Conservation (phyloP, 2,113 vertebrate genomes). For the Parus major region DNA sequence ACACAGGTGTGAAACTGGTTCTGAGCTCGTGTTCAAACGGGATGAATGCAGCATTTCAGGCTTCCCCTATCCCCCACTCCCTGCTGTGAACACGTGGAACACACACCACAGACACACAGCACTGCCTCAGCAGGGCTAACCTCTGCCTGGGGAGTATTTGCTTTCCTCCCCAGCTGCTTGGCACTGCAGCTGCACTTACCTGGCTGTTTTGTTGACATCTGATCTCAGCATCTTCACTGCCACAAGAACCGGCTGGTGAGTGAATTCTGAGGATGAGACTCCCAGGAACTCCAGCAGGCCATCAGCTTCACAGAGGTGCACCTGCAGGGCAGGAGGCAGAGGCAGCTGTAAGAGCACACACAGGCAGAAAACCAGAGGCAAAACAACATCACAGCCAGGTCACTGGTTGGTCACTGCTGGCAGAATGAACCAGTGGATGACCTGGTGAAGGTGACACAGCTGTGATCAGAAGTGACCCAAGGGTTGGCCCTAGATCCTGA, state of each 20-base stretch:
- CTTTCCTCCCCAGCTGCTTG: not conserved
- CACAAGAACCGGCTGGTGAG: constrained; percentile 84
- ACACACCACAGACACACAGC: accelerated
- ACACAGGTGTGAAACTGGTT: too few species aligned
- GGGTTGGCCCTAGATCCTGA: not conserved
- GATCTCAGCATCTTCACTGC: constrained; percentile 96
- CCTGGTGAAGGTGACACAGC: not conserved
- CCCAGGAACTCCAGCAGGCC: constrained; percentile 81
- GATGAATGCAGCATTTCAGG: not conserved
- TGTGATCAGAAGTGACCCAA: not conserved
- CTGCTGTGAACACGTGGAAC: not conserved
- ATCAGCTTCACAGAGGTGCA: constrained; percentile 95
- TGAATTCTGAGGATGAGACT: constrained; percentile 63
- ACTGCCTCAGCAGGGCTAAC: not conserved
- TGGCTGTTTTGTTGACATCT: constrained; percentile 96
- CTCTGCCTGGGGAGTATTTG: not conserved
- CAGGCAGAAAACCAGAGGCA: not conserved
- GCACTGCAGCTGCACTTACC: constrained; percentile 57
- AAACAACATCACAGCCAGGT: not conserved
- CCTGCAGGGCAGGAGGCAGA: constrained; percentile 71
- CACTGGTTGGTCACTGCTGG: not conserved
- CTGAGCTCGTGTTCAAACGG: not conserved
- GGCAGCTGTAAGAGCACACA: not conserved
- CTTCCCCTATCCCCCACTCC: accelerated
- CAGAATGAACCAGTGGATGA: not conserved